Conservation (phyloP, 2,113 vertebrate genomes). For the Dromas ardeola region DNA sequence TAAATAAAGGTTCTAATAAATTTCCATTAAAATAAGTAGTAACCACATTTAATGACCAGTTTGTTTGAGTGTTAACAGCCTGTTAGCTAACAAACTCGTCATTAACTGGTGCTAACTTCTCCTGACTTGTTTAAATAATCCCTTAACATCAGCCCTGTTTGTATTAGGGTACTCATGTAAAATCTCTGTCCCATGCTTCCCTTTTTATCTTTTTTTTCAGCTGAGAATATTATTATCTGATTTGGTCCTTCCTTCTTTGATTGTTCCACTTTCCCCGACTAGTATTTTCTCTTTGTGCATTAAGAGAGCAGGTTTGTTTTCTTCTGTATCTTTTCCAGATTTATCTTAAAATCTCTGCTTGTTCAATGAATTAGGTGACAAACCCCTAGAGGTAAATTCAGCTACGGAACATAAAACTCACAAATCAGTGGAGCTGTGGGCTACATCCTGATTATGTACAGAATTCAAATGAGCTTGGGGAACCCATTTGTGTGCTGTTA, state of each 20-base stretch:
- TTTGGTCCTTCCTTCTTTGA: background rate
- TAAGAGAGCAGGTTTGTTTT: background rate
- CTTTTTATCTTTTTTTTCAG: background rate
- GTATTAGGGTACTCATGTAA: slow-evolving; percentile 17
- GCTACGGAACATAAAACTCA: slow-evolving; percentile 37
- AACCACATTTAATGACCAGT: slow-evolving; percentile 79
- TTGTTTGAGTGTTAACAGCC: slow-evolving; percentile 82
- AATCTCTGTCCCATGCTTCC: background rate
- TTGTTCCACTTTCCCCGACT: background rate
- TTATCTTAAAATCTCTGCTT: slow-evolving; percentile 40
- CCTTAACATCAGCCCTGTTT: slow-evolving; percentile 55
- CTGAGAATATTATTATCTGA: background rate
- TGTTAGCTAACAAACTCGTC: slow-evolving; percentile 79
- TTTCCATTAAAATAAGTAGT: slow-evolving; percentile 77
- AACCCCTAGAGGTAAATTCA: slow-evolving; percentile 55
- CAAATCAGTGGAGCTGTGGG: slow-evolving; percentile 30
- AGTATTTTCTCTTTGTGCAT: background rate
- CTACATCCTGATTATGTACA: slow-evolving; percentile 10
- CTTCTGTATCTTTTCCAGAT: background rate
- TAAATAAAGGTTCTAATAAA: slow-evolving; percentile 73
- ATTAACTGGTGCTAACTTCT: slow-evolving; percentile 80
- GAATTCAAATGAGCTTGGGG: slow-evolving; percentile 25
- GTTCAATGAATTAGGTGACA: slow-evolving; percentile 62
- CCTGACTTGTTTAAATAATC: slow-evolving; percentile 71
- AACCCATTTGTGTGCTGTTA: background rate